Conservation (phyloP, 2,113 vertebrate genomes). For the Cromileptes altivelis region DNA sequence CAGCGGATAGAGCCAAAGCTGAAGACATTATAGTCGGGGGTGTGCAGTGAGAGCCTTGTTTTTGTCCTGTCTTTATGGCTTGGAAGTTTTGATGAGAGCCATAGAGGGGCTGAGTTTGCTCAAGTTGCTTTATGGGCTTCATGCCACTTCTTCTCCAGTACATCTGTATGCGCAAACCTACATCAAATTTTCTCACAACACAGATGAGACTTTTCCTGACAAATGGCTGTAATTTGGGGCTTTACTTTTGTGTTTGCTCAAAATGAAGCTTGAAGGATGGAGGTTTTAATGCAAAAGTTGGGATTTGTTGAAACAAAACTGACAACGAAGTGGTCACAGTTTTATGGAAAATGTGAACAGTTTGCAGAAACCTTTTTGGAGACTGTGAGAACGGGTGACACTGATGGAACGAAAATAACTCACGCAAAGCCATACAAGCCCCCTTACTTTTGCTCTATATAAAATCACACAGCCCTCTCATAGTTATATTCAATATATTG, state of each 20-base stretch:
- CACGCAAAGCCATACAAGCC: neutral
- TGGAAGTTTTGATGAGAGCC: slow-evolving; percentile 37
- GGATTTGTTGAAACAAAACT: neutral
- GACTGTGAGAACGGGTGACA: neutral
- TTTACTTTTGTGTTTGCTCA: neutral
- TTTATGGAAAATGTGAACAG: slow-evolving; percentile 9
- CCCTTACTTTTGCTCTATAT: slow-evolving; percentile 7
- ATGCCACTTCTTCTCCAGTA: neutral
- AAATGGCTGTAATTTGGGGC: neutral
- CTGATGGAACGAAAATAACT: slow-evolving; percentile 6
- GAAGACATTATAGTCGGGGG: slow-evolving; percentile 12
- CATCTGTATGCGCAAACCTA: neutral
- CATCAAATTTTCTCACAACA: neutral
- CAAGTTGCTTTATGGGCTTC: neutral
- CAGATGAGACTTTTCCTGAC: neutral
- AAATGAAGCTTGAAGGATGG: neutral
- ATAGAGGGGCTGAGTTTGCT: slow-evolving; percentile 16
- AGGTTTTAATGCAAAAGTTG: neutral
- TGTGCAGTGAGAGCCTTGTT: slow-evolving; percentile 12
- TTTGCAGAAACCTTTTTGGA: neutral
- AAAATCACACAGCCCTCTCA: neutral
- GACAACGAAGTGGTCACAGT: neutral
- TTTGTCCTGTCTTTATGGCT: slow-evolving; percentile 13
- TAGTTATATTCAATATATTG: neutral
- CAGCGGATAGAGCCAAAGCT: slow-evolving; percentile 40